These are phyloP conservation scores for Drosophila paranaensis DNA, from an alignment of 2,888 invertebrate genomes.

Conservation along the genomic window DNA sequence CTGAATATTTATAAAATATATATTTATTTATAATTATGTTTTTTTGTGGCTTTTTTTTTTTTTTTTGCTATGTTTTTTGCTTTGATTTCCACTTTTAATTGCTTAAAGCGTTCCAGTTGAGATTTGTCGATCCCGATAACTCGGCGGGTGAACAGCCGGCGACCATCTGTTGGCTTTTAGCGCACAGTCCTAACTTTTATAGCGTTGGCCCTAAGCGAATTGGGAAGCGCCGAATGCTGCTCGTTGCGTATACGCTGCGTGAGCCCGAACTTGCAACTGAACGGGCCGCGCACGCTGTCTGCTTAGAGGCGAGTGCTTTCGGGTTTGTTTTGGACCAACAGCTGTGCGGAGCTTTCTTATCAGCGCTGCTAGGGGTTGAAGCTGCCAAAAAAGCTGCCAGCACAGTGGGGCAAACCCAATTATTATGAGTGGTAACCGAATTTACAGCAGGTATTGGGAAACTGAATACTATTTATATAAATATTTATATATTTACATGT, in stretches of 20 bases:
- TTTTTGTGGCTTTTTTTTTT: constrained; percentile 5
- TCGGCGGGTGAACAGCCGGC: constrained; percentile 65
- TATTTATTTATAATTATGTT: constrained; percentile 21
- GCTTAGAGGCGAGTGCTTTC: constrained; percentile 49
- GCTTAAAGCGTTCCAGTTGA: constrained; percentile 36
- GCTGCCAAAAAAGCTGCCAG: constrained; percentile 48
- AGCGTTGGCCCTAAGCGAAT: constrained; percentile 34
- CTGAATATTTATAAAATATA: constrained; percentile 36
- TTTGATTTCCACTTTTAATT: constrained; percentile 11
- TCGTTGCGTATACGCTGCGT: constrained; percentile 72
- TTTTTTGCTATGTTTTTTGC: constrained; percentile 1
- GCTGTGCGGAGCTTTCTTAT: constrained; percentile 73
- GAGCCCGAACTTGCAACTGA: constrained; percentile 65
- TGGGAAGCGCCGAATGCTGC: constrained; percentile 10
- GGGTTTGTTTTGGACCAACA: constrained; percentile 62
- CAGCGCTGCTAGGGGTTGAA: constrained; percentile 60
- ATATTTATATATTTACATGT: not conserved
- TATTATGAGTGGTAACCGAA: not conserved
- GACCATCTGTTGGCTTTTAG: constrained; percentile 76
- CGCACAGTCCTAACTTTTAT: constrained; percentile 60
- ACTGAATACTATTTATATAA: not conserved
- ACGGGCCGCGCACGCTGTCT: constrained; percentile 50
- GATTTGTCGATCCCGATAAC: constrained; percentile 65
- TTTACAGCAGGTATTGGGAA: not conserved
- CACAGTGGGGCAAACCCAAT: constrained; percentile 46